These are phyloP conservation scores for Scrobipalpa costella DNA, from an alignment of 2,888 invertebrate species.

Conservation along the genomic window DNA sequence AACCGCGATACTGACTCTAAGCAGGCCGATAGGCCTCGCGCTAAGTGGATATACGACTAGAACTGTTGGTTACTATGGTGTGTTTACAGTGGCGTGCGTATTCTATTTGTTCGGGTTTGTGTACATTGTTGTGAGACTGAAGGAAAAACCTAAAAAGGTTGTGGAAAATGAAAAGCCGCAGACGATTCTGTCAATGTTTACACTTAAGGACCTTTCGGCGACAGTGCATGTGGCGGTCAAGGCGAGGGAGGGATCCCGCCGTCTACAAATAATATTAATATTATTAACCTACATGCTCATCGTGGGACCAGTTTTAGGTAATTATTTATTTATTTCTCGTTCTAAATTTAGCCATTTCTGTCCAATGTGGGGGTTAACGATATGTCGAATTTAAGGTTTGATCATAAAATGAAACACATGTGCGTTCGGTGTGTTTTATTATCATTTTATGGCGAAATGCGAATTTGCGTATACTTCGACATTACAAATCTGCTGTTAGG, in stretches of 20 bases:
- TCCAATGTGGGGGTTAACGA: background rate
- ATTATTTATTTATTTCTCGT: constrained; percentile 21
- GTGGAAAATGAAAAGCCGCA: constrained; percentile 56
- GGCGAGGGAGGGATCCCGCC: constrained; percentile 58
- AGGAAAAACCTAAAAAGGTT: constrained; percentile 59
- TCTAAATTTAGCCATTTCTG: background rate
- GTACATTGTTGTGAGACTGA: constrained; percentile 68
- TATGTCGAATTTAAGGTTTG: constrained; percentile 23
- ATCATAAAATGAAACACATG: constrained; percentile 46
- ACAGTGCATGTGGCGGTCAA: constrained; percentile 74
- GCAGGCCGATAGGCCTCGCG: constrained; percentile 76
- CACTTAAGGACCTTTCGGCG: constrained; percentile 66
- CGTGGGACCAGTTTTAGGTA: constrained; percentile 78
- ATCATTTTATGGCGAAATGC: constrained; percentile 58
- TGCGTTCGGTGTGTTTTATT: constrained; percentile 58
- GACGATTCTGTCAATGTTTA: constrained; percentile 60
- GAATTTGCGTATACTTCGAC: constrained; percentile 42
- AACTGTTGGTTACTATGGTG: constrained; percentile 73
- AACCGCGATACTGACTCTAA: constrained; percentile 77
- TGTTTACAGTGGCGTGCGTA: constrained; percentile 68
- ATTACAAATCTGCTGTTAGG: constrained; percentile 25
- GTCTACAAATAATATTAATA: constrained; percentile 68
- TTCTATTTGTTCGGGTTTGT: constrained; percentile 71
- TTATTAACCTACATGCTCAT: constrained; percentile 75
- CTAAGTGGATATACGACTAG: constrained; percentile 79